Percentiles rank a stretch among this genome's conserved stretches.
Conservation (phyloP, 2,888 invertebrate species). For the Trachelus stipa region DNA sequence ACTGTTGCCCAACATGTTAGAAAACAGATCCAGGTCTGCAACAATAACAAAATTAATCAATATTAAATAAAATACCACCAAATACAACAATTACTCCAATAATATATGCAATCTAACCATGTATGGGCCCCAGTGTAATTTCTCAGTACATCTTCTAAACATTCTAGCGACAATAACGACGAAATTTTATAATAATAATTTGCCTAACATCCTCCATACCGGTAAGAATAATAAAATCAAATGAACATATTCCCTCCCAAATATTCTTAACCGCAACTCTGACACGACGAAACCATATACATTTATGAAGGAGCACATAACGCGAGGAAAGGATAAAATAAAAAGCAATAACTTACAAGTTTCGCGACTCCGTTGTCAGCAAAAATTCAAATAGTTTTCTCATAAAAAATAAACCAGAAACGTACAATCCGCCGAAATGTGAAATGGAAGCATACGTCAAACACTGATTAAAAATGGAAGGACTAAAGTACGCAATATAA, state of each 20-base stretch:
- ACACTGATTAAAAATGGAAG: neutral
- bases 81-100: neutral
- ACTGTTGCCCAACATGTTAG: conserved; percentile 54
- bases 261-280: neutral
- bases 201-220: neutral
- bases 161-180: neutral
- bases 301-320: neutral
- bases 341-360: neutral
- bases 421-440: neutral
- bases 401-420: neutral
- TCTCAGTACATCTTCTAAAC: neutral
- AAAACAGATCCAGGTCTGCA: conserved; percentile 51
- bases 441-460: neutral
- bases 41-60: neutral
- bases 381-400: neutral
- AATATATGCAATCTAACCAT: neutral
- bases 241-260: neutral
- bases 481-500: neutral
- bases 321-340: neutral
- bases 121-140: neutral
- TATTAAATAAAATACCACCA: neutral
- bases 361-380: too few species aligned
- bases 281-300: neutral
- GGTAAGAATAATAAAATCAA: neutral
- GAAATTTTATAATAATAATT: neutral